phyloP scores from a whole-genome alignment of 2,797 vertebrate genomes.

The Discoglossus pictus region DNA sequence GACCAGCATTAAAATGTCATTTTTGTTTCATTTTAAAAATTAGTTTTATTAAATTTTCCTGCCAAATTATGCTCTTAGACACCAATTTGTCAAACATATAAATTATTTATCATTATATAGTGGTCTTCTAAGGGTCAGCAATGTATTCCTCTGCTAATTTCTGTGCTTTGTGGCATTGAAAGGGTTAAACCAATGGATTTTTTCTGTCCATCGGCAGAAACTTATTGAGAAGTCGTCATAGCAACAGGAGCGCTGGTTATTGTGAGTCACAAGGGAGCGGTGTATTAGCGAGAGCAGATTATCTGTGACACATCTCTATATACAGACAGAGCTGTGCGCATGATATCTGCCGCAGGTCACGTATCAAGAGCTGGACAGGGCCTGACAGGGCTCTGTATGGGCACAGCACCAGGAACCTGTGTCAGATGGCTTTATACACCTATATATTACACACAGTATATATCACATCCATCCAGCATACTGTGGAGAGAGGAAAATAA shows the following conservation, averaged over 20 bases:
- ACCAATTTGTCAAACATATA: too few species aligned
- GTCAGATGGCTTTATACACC: too few species aligned
- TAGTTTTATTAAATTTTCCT: too few species aligned
- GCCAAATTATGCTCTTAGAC: too few species aligned
- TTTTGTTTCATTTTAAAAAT: too few species aligned
- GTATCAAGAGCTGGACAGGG: not conserved
- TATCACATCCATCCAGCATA: too few species aligned
- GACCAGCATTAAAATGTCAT: too few species aligned
- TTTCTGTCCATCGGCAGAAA: slow-evolving; percentile 41
- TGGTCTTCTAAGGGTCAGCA: too few species aligned
- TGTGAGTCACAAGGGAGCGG: slow-evolving; percentile 49
- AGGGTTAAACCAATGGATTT: slow-evolving; percentile 29
- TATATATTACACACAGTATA: too few species aligned
- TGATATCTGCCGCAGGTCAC: slow-evolving; percentile 26
- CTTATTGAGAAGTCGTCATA: slow-evolving; percentile 42
- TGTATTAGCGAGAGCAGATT: slow-evolving; percentile 47
- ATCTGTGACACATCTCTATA: slow-evolving; percentile 48
- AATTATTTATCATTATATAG: too few species aligned
- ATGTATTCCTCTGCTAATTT: too few species aligned
- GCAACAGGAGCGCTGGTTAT: slow-evolving; percentile 39
- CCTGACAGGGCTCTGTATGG: not conserved
- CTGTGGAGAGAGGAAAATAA: too few species aligned
- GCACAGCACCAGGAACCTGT: not conserved
- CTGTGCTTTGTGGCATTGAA: slow-evolving; percentile 10
- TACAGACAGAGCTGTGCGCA: slow-evolving; percentile 21